A percentile compares a stretch with the other conserved stretches of the same genome.
These are phyloP conservation scores for Drosophila willistoni DNA, from an alignment of 1,140 invertebrate species.

Conservation along the genomic window DNA sequence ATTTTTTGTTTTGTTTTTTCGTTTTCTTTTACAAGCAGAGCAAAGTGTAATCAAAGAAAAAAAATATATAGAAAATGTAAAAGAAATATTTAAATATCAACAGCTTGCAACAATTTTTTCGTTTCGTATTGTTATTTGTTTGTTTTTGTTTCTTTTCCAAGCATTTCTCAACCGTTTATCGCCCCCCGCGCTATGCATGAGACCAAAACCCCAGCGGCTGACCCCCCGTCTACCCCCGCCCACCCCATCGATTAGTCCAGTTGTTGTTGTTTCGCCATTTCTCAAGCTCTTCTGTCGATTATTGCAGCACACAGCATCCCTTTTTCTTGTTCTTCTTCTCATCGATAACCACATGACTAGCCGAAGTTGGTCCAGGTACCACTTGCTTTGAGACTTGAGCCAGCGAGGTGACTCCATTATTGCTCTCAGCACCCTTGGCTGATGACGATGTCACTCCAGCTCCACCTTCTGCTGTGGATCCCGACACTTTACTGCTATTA, in stretches of 20 bases:
- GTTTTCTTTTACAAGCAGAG: slow-evolving; percentile 48
- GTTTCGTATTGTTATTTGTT: neutral
- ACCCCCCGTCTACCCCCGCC: neutral
- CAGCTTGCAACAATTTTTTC: slow-evolving; percentile 29
- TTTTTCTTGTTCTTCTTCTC: slow-evolving; percentile 83
- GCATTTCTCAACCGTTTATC: neutral
- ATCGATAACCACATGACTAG: slow-evolving; percentile 83
- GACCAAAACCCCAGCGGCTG: neutral
- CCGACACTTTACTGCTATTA: slow-evolving; percentile 51
- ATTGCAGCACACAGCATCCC: slow-evolving; percentile 83
- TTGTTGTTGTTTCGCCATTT: neutral
- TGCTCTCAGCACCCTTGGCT: slow-evolving; percentile 50
- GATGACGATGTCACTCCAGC: slow-evolving; percentile 32
- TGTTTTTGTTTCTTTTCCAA: neutral
- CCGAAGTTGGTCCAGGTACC: slow-evolving; percentile 82
- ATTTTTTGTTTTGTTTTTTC: slow-evolving; percentile 8
- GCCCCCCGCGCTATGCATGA: slow-evolving; percentile 4
- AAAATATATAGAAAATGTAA: slow-evolving; percentile 34
- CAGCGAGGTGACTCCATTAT: slow-evolving; percentile 73
- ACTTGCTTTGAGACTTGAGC: slow-evolving; percentile 82
- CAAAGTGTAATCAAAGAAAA: slow-evolving; percentile 56
- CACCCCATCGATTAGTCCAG: neutral
- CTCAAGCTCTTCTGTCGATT: slow-evolving; percentile 37
- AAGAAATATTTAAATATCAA: slow-evolving; percentile 23
- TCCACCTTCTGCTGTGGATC: slow-evolving; percentile 43